Percentiles rank a stretch among this genome's conserved stretches.
Evolutionary conservation across 2,888 invertebrate species (phyloP).

Genomic region (Drepana falcataria): DNA sequence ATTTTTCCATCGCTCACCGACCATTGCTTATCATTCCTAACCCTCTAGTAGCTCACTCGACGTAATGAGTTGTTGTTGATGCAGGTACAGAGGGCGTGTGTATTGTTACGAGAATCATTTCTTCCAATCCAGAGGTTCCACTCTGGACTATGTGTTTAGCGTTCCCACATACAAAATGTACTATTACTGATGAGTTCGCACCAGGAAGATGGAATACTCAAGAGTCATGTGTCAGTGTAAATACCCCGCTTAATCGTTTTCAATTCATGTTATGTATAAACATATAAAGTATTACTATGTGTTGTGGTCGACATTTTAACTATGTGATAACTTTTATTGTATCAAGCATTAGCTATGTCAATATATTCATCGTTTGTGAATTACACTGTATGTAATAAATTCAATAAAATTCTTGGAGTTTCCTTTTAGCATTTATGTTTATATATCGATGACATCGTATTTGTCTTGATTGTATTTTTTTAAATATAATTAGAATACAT

Average conservation of each 20-base stretch:
- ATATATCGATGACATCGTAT: background rate
- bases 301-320: slow-evolving; percentile 62
- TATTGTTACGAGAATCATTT: slow-evolving; percentile 78
- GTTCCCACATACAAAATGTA: slow-evolving; percentile 76
- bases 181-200: slow-evolving; percentile 48
- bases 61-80: slow-evolving; percentile 49
- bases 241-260: slow-evolving; percentile 49
- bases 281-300: slow-evolving; percentile 20
- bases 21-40: slow-evolving; percentile 13
- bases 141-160: slow-evolving; percentile 74
- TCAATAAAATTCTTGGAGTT: slow-evolving; percentile 52
- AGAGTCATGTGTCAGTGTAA: slow-evolving; percentile 37
- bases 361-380: slow-evolving; percentile 34
- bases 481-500: too few species aligned
- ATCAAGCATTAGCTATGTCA: slow-evolving; percentile 23
- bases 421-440: slow-evolving; percentile 35
- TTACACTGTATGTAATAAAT: slow-evolving; percentile 54
- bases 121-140: slow-evolving; percentile 72
- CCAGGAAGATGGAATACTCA: slow-evolving; percentile 24
- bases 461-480: too few species aligned
- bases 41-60: slow-evolving; percentile 9
- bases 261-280: slow-evolving; percentile 37
- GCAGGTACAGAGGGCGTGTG: slow-evolving; percentile 76
- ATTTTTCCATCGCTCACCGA: slow-evolving; percentile 30
- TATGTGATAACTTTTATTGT: slow-evolving; percentile 65